A percentile compares a stretch with the other conserved stretches of the same genome.
Evolutionary conservation across 2,113 vertebrate genomes (phyloP).

Genomic region (Ophiodon elongatus): DNA sequence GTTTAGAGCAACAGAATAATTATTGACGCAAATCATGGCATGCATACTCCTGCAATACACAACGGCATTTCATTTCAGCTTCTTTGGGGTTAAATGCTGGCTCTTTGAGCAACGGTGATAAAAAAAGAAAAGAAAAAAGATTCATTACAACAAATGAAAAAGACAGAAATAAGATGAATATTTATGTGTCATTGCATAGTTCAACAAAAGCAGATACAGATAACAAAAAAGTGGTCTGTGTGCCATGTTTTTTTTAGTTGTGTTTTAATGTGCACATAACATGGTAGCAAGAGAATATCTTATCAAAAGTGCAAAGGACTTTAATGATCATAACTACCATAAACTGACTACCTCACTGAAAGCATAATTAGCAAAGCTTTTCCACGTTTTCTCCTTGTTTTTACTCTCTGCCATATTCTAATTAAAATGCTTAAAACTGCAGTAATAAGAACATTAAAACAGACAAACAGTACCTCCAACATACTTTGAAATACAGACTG

Average conservation of each 20-base stretch:
- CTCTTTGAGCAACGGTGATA: constrained; percentile 62
- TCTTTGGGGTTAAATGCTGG: constrained; percentile 74
- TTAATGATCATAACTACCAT: constrained; percentile 37
- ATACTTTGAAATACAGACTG: constrained; percentile 42
- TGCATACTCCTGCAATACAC: constrained; percentile 74
- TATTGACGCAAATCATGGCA: constrained; percentile 51
- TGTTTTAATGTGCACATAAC: constrained; percentile 74
- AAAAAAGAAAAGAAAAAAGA: constrained; percentile 27
- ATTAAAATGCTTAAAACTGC: constrained; percentile 70
- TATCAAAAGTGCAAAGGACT: constrained; percentile 80
- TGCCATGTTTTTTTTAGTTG: constrained; percentile 63
- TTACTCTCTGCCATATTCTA: constrained; percentile 19
- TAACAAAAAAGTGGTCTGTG: constrained; percentile 61
- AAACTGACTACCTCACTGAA: neutral
- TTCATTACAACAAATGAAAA: constrained; percentile 43
- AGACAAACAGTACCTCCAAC: constrained; percentile 46
- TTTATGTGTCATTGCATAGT: constrained; percentile 46
- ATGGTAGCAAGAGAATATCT: constrained; percentile 52
- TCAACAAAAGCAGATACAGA: constrained; percentile 52
- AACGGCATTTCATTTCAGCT: constrained; percentile 44
- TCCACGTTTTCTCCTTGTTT: neutral
- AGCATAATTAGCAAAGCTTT: constrained; percentile 8
- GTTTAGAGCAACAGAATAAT: constrained; percentile 48
- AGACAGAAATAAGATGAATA: constrained; percentile 36
- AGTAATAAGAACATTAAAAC: constrained; percentile 60